These are phyloP conservation scores for Enoplosus armatus DNA, from an alignment of 2,797 vertebrate species.

Conservation along the genomic window DNA sequence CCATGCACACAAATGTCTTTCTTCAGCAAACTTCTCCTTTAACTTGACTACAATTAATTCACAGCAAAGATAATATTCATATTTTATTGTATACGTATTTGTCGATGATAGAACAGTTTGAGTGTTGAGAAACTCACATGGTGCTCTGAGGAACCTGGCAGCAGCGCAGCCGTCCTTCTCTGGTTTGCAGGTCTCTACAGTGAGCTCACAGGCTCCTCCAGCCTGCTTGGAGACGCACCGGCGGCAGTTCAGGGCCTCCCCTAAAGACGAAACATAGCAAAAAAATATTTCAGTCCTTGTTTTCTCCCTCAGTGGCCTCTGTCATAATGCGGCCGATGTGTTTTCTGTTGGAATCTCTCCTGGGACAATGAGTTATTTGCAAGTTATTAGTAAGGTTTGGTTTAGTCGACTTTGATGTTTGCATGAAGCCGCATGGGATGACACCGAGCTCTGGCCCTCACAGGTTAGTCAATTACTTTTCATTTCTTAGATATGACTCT, in stretches of 20 bases:
- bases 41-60: neutral
- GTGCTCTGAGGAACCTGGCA: constrained; percentile 66
- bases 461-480: neutral
- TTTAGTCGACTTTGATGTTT: neutral
- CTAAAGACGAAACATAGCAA: constrained; percentile 55
- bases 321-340: neutral
- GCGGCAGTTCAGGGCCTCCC: constrained; percentile 77
- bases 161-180: constrained; percentile 76
- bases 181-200: constrained; percentile 67
- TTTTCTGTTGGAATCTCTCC: neutral
- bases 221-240: constrained; percentile 72
- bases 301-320: neutral
- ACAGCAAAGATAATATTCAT: neutral
- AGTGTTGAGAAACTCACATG: constrained; percentile 74
- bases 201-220: constrained; percentile 67
- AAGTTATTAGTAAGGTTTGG: neutral
- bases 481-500: neutral
- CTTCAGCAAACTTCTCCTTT: neutral
- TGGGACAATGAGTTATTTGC: neutral
- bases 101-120: neutral
- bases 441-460: neutral
- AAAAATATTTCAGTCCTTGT: neutral
- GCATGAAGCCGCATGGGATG: neutral
- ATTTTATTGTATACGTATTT: neutral
- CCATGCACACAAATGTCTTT: neutral